Evolutionary conservation across 2,888 invertebrate genomes (phyloP).

Genomic region (Eutolmus rufibarbis): DNA sequence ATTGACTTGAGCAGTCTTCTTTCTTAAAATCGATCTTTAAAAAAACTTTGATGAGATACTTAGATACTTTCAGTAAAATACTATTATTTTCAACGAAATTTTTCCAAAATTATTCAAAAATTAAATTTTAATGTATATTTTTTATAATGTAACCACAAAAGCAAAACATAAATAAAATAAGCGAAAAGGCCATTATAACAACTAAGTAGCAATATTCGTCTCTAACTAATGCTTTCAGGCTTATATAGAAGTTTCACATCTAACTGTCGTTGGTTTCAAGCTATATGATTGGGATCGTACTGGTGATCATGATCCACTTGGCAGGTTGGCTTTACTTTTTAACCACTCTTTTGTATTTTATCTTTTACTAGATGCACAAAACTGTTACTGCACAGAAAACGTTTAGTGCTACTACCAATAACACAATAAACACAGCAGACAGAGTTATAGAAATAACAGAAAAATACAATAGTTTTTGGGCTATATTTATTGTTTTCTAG

Average conservation of each 20-base stretch:
- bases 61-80: too few species aligned
- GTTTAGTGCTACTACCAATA: background rate
- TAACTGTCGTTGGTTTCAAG: conserved; percentile 68
- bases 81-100: too few species aligned
- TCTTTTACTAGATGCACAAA: conserved; percentile 29
- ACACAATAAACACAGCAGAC: conserved; percentile 14
- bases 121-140: background rate
- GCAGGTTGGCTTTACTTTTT: conserved; percentile 74
- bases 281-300: conserved; percentile 93
- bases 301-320: conserved; percentile 89
- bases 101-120: background rate
- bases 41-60: background rate
- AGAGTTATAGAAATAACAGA: background rate
- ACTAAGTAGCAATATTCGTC: conserved; percentile 10
- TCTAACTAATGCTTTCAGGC: conserved; percentile 62
- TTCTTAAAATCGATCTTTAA: too few species aligned
- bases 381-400: background rate
- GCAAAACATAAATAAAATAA: background rate
- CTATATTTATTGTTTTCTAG: background rate
- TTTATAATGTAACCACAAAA: conserved; percentile 3
- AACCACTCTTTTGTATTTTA: background rate
- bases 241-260: conserved; percentile 68
- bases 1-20: too few species aligned
- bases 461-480: background rate
- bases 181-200: background rate